phyloP scores from a whole-genome alignment of 1,140 invertebrate species.

The Drosophila kurseongensis region DNA sequence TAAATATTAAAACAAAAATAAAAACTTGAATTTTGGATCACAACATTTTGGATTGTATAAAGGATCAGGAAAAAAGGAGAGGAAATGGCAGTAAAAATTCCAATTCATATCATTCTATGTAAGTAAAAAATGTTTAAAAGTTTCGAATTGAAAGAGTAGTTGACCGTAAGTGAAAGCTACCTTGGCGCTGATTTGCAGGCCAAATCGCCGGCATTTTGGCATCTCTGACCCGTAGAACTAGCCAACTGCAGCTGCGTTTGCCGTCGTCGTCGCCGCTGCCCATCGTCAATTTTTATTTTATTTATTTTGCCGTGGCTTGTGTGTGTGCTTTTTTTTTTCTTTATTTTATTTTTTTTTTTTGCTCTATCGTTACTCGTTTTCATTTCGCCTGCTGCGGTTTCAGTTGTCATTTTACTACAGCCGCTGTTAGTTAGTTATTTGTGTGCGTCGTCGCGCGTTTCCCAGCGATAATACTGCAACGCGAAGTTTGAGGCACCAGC shows the following conservation, averaged over 20 bases:
- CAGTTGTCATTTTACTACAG: constrained; percentile 81
- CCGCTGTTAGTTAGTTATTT: constrained; percentile 79
- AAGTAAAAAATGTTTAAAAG: too few relatives aligned
- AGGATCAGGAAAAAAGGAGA: too few relatives aligned
- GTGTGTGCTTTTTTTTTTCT: constrained; percentile 35
- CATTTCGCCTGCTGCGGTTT: constrained; percentile 79
- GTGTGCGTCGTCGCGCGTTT: constrained; percentile 64
- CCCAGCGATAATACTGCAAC: constrained; percentile 12
- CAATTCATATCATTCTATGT: too few relatives aligned
- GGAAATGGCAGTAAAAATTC: too few relatives aligned
- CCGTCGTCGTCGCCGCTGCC: constrained; percentile 40
- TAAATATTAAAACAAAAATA: too few relatives aligned
- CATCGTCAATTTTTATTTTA: constrained; percentile 53
- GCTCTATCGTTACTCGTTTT: constrained; percentile 75
- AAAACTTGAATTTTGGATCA: too few relatives aligned
- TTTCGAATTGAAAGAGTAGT: too few relatives aligned
- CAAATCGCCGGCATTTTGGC: constrained; percentile 12
- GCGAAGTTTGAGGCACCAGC: constrained; percentile 18
- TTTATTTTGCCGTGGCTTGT: constrained; percentile 39
- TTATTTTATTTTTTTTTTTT: constrained; percentile 46
- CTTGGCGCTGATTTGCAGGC: neutral
- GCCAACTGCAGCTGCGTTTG: constrained; percentile 55
- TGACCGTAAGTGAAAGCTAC: neutral
- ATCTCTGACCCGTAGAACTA: constrained; percentile 45
- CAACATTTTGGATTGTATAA: too few relatives aligned